A percentile compares a stretch with the other conserved stretches of the same genome.
Conservation (phyloP, 1,140 invertebrate species). For the Batillaria attramentaria region DNA sequence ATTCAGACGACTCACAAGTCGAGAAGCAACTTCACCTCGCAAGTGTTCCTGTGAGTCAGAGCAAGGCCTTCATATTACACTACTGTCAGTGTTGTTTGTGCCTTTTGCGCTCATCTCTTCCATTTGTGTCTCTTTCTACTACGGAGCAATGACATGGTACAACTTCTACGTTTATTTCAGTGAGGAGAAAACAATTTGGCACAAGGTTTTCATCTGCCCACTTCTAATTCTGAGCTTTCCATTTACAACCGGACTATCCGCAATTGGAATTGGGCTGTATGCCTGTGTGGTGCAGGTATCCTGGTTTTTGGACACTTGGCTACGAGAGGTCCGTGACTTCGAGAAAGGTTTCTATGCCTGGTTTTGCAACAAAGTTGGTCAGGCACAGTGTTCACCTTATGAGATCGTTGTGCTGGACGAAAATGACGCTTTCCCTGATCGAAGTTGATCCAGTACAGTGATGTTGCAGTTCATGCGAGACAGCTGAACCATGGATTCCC, state of each 20-base stretch:
- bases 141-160: slow-evolving; percentile 84
- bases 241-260: slow-evolving; percentile 79
- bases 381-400: slow-evolving; percentile 83
- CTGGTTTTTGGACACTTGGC: slow-evolving; percentile 80
- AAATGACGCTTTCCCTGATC: slow-evolving; percentile 24
- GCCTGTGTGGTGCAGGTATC: slow-evolving; percentile 80
- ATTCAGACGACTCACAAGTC: slow-evolving; percentile 79
- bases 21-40: slow-evolving; percentile 73
- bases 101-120: slow-evolving; percentile 80
- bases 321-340: slow-evolving; percentile 81
- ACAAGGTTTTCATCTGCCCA: slow-evolving; percentile 77
- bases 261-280: slow-evolving; percentile 79
- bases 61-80: slow-evolving; percentile 79
- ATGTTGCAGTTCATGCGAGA: too few relatives aligned
- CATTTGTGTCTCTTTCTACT: slow-evolving; percentile 81
- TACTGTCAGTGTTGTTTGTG: slow-evolving; percentile 79
- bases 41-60: slow-evolving; percentile 74
- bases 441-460: slow-evolving; percentile 22
- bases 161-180: slow-evolving; percentile 82
- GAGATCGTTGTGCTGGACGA: slow-evolving; percentile 71
- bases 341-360: slow-evolving; percentile 87
- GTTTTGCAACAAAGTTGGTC: slow-evolving; percentile 79
- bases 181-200: slow-evolving; percentile 77
- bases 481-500: too few relatives aligned
- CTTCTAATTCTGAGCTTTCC: slow-evolving; percentile 82